Evolutionary conservation across 2,797 vertebrate genomes (phyloP).

Genomic region (Paramormyrops hopkinsi): DNA sequence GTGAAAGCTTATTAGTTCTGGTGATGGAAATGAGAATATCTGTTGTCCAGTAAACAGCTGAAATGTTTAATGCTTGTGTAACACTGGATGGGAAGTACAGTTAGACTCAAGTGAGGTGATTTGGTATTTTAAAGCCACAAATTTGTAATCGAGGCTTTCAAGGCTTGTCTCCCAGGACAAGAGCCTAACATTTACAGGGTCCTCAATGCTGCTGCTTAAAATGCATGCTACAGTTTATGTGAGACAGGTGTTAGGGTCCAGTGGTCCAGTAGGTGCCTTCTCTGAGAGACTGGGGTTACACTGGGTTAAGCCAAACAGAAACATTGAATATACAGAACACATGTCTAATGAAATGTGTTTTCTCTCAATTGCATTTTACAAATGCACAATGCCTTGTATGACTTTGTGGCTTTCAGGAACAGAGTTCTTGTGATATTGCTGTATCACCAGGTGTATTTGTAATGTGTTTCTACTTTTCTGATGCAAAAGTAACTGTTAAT

Average conservation of each 20-base stretch:
- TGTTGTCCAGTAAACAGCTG: neutral
- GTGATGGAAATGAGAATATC: neutral
- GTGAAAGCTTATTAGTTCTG: neutral
- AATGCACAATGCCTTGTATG: constrained; percentile 23
- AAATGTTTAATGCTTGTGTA: constrained; percentile 11
- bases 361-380: constrained; percentile 30
- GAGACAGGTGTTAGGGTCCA: constrained; percentile 38
- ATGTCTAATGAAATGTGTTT: constrained; percentile 24
- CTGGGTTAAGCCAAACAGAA: constrained; percentile 16
- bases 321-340: constrained; percentile 20
- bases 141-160: constrained; percentile 39
- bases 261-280: constrained; percentile 51
- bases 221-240: constrained; percentile 32
- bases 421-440: neutral
- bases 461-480: constrained; percentile 13
- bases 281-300: constrained; percentile 30
- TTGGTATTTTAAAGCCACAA: constrained; percentile 32
- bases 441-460: neutral
- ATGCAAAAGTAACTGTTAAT: constrained; percentile 21
- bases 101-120: constrained; percentile 21
- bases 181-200: constrained; percentile 10
- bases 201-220: constrained; percentile 28
- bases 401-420: constrained; percentile 9
- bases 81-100: constrained; percentile 23
- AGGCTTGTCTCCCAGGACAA: constrained; percentile 22